Base-by-base conservation (phyloP, 2,113 vertebrate species). In the Eira barbara region DNA sequence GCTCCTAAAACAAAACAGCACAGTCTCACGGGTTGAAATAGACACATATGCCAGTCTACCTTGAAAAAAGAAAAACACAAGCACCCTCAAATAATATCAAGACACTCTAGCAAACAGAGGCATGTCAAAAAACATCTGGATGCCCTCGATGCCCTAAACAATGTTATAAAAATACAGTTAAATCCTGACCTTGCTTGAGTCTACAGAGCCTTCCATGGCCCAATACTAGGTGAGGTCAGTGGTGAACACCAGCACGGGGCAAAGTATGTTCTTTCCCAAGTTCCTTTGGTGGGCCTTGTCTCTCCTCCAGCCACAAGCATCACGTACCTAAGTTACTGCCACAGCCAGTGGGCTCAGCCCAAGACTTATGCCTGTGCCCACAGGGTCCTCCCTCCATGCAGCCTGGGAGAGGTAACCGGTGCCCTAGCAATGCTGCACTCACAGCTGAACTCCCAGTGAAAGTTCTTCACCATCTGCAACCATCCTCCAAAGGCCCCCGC, bases 1-100 rank as follows among this genome's bases (percentile, higher is more conserved):
- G 81, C 27, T 96, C 84, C 47, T 84, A 71, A 94, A 94, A 95
- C 81, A 97, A 95, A 97, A 95, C 14, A 6, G 36, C 94, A 89
- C 45, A 55, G 78, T 49, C 55, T 88, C 84, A 42, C 45, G 61
- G 85, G 55, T 93, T 49, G 65, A 90, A 88, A 92, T 14, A 80
- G 27, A 79, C 13, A 85, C 21, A n/a, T n/a, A 29, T 67, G 27
- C 71, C 47, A 29, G 27, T 87, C 69, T 90, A 73, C 31, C 85
- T 78, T 4, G 0, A 71, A 34, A 91, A n/a, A 80, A 45, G 23
- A 84, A 13, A n/a, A 49, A 82, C 13, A 73, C n/a, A 49, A 91
- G 10, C 81, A 69, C 4, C 7, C 52, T 91, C 61, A 83, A 82
- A 84, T 78, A 92, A 86, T 59, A 91, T 59, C 57, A 76, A 73